Base-by-base conservation (phyloP, 2,797 vertebrate genomes). In the Adrianichthys oophorus region DNA sequence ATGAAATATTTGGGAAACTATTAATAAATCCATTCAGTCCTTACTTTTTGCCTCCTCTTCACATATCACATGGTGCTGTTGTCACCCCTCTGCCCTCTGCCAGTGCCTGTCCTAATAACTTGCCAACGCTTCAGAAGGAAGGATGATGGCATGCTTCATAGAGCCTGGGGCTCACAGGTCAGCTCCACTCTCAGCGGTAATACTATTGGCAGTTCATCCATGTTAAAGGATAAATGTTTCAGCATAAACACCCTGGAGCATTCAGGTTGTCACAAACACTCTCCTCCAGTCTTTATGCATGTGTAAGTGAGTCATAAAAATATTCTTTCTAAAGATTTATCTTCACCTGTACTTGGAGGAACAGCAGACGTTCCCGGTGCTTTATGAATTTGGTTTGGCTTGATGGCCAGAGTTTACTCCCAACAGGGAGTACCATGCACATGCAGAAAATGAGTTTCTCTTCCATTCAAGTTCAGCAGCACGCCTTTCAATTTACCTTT, bases 201-300 rank as follows among this genome's bases (percentile, higher is more conserved):
- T 16, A 63, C 15, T 43, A 59, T 4, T 10, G 52, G 47, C 23
- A 55, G 50, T 52, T 68, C 17, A 29, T 68, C 42, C 68, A 59
- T 10, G 56, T 59, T 63, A 64, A 52, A 69, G 21, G 68, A 79
- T 55, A 65, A 63, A 69, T 46, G 42, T 66, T 76, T 69, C 54
- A 56, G 48, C 49, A 50, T 41, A 70, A 59, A 55, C 42, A 51
- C 21, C 49, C 52, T 19, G n/a, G 18, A 66, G 50, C 26, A 55
- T 59, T 68, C 46, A 44, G 47, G 18, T 47, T 59, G 50, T 64
- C 51, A 55, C 16, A 42, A 19, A 48, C 21, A 7, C 43, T 60
- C 59, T 51, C 47, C 55, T 73, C 59, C 15, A 16, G 16, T 45
- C 41, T 1, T 32, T 41, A 63, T 4, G 17, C 17, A 24, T 23